Evolutionary conservation across 2,888 invertebrate species (phyloP).

Genomic region (Stenurella melanura): DNA sequence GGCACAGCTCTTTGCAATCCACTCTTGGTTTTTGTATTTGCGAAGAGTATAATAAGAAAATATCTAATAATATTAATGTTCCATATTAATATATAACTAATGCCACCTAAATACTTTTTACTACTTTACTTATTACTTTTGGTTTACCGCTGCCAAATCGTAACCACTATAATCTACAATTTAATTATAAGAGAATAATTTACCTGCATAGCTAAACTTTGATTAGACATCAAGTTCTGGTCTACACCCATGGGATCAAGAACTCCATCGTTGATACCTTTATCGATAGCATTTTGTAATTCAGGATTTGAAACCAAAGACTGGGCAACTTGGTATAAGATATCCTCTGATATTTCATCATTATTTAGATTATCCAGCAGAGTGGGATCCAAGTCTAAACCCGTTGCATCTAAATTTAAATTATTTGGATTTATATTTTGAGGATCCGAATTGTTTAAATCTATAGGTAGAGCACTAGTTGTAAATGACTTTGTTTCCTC

Average conservation of each 20-base stretch:
- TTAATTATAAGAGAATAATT: slow-evolving; percentile 22
- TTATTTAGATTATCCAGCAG: slow-evolving; percentile 78
- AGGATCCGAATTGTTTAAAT: slow-evolving; percentile 47
- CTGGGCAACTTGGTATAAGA: slow-evolving; percentile 84
- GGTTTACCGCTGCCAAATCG: no score
- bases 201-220: slow-evolving; percentile 38
- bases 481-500: slow-evolving; percentile 68
- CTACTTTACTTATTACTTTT: no score
- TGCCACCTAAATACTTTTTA: no score
- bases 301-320: slow-evolving; percentile 80
- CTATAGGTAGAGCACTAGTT: slow-evolving; percentile 53
- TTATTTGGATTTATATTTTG: slow-evolving; percentile 62
- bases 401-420: slow-evolving; percentile 75
- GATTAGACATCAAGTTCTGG: slow-evolving; percentile 41
- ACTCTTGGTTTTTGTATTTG: no score
- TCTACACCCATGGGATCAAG: slow-evolving; percentile 63
- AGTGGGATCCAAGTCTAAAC: slow-evolving; percentile 78
- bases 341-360: slow-evolving; percentile 82
- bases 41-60: no score
- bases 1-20: no score
- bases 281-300: slow-evolving; percentile 83
- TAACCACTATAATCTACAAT: no score
- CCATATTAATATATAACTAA: no score
- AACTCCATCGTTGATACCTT: slow-evolving; percentile 73
- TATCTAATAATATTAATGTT: no score